Evolutionary conservation across 2,888 invertebrate species (phyloP), one percentile per base, ranked within the genome.

Genomic region (Parochlus steinenii): DNA sequence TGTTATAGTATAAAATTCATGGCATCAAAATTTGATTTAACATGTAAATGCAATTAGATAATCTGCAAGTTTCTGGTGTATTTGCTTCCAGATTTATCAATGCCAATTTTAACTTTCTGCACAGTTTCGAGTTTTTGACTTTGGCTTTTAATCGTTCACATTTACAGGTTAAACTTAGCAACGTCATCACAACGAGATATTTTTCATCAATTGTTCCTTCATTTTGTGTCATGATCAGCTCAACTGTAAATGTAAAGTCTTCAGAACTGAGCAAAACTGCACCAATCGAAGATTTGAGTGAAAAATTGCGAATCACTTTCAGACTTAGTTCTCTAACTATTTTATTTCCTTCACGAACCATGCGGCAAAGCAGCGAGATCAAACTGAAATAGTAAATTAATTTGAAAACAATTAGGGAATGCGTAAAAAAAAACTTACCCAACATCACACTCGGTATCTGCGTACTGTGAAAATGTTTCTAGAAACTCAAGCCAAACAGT

Each of bases 401-500:
- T 8, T 19, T 26, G 5, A 5, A 10, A 18, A 18, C 17, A 28
- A 28, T 28, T 15, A 8, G n/a, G 15, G n/a, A 3, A 19, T 19
- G n/a, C 28, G 10, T 15, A 8, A 7, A 34, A 34, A 17, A 11
- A 25, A 20, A 12, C 12, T 19, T 28, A 34, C 34, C 27, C 19
- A 8, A 22, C 10, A 4, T 11, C 8, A n/a, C 34, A 34, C 16
- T 34, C 34, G 11, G 14, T 18, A 18, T 53, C 51, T 7, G 49
- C 47, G 40, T 56, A 52, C 6, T 56, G 47, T 3, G 59, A 53
- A 41, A 47, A 56, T 8, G 53, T 37, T 39, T 56, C 54, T 53
- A 55, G 58, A 39, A 57, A 55, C 6, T 44, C 31, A 2, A 59
- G 43, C 58, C 58, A 59, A 6, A 44, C 38, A 2, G 45, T 35